Percentiles rank a stretch among this genome's conserved stretches.
Conservation (phyloP, 2,113 vertebrate genomes). For the Myiagra hebetior region DNA sequence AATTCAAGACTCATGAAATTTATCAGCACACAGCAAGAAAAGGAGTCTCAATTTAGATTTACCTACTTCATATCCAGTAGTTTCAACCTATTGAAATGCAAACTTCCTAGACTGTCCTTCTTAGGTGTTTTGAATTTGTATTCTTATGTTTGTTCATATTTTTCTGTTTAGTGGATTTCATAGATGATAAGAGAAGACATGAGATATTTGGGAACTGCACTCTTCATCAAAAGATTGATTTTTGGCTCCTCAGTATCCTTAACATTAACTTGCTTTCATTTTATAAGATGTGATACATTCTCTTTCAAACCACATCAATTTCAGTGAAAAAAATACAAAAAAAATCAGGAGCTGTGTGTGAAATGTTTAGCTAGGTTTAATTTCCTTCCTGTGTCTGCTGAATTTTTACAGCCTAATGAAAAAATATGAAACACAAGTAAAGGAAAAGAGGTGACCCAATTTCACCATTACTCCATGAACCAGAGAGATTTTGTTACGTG, state of each 20-base stretch:
- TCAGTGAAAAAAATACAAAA: neutral
- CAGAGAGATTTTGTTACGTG: neutral
- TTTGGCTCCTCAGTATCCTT: neutral
- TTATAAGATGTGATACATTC: neutral
- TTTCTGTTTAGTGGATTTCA: neutral
- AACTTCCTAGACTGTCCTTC: neutral
- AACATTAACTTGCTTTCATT: neutral
- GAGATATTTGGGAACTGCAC: neutral
- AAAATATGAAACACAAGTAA: slow-evolving; percentile 21
- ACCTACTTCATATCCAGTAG: neutral
- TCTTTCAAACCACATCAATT: neutral
- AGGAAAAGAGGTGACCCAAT: neutral
- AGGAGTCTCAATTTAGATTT: neutral
- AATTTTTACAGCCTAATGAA: slow-evolving; percentile 11
- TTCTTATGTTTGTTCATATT: neutral
- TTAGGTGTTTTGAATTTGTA: neutral
- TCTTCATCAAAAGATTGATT: neutral
- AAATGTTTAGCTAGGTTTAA: neutral
- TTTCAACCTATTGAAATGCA: neutral
- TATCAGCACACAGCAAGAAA: neutral
- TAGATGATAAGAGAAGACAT: neutral
- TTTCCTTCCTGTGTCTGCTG: slow-evolving; percentile 9
- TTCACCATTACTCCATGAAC: neutral
- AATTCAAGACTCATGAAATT: neutral
- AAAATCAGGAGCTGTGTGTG: neutral